Evolutionary conservation across 1,140 invertebrate genomes (phyloP).

Genomic region (Pseudoatta argentina): DNA sequence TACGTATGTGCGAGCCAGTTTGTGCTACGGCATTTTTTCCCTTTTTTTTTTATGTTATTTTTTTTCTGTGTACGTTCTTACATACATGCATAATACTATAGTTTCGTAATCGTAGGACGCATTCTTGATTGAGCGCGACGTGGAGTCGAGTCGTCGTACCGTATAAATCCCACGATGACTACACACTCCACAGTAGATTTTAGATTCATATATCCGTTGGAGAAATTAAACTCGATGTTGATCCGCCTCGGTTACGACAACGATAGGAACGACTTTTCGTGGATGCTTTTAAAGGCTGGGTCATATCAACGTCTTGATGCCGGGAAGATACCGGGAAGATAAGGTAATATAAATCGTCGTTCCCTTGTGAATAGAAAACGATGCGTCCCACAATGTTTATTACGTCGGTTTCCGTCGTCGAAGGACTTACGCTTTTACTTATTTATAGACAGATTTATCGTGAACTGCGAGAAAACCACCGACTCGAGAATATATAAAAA

Average conservation of each 20-base stretch:
- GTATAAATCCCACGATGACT: not conserved
- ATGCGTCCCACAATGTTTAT: slow-evolving; percentile 35
- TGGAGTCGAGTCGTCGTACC: slow-evolving; percentile 29
- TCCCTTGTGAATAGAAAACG: slow-evolving; percentile 33
- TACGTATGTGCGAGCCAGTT: slow-evolving; percentile 70
- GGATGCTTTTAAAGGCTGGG: not conserved
- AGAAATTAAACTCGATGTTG: not conserved
- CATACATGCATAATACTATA: slow-evolving; percentile 68
- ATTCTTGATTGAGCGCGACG: slow-evolving; percentile 58
- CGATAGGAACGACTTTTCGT: slow-evolving; percentile 28
- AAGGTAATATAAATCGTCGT: slow-evolving; percentile 25
- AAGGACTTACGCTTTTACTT: slow-evolving; percentile 33
- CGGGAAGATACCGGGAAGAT: not conserved
- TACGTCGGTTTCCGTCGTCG: slow-evolving; percentile 39
- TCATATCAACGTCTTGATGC: not conserved
- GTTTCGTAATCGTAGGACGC: slow-evolving; percentile 49
- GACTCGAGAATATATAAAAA: slow-evolving; percentile 37
- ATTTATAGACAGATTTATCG: slow-evolving; percentile 58
- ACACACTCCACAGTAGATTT: not conserved
- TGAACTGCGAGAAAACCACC: slow-evolving; percentile 20
- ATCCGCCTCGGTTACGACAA: not conserved
- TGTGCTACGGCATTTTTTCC: slow-evolving; percentile 58
- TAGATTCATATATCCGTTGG: slow-evolving; percentile 3
- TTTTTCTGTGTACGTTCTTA: slow-evolving; percentile 71
- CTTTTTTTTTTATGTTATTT: slow-evolving; percentile 27